These are phyloP conservation scores for Tylochromis polylepis DNA, from an alignment of 2,113 vertebrate species.

Conservation along the genomic window DNA sequence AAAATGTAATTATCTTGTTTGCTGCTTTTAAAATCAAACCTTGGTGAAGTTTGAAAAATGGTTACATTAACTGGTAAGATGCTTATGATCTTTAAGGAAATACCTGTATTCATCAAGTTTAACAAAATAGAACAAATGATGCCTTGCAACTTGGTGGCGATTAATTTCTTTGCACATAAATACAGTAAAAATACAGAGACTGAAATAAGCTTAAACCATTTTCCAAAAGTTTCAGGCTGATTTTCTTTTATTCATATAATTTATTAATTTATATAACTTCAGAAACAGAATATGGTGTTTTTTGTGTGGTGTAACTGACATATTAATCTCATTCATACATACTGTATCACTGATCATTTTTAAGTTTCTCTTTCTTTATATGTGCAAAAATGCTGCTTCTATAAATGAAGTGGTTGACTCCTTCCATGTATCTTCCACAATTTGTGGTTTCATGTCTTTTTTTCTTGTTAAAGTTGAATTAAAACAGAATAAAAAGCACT, in stretches of 20 bases:
- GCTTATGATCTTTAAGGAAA: neutral
- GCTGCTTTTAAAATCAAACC: neutral
- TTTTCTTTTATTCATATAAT: neutral
- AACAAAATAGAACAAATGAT: neutral
- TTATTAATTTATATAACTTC: neutral
- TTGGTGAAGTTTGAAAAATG: neutral
- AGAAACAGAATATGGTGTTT: neutral
- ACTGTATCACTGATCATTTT: neutral
- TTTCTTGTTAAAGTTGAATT: neutral
- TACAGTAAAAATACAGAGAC: neutral
- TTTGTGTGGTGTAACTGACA: neutral
- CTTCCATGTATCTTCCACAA: neutral
- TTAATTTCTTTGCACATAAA: neutral
- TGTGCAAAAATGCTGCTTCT: neutral
- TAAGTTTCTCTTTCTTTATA: neutral
- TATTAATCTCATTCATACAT: neutral
- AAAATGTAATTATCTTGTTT: neutral
- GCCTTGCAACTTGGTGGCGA: neutral
- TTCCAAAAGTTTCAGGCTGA: neutral
- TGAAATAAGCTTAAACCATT: neutral
- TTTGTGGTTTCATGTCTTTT: neutral
- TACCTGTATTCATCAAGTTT: neutral
- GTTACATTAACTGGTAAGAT: neutral
- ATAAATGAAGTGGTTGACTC: neutral
- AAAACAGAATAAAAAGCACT: fast-evolving